phyloP scores from a whole-genome alignment of 2,888 invertebrate genomes.

The Torymus aiolomorphi region DNA sequence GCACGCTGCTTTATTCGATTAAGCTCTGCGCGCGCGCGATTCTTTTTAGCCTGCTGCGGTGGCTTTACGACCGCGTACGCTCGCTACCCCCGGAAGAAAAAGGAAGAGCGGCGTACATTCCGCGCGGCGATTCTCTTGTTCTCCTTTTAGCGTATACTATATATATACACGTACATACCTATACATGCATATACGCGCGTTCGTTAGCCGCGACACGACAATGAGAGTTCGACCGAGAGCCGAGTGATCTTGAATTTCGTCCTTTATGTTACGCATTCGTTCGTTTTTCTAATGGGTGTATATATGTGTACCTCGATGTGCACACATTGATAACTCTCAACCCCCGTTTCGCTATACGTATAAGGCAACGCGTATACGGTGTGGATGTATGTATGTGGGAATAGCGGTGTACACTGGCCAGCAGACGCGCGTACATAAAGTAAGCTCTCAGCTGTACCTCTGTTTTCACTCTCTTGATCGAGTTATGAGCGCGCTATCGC shows the following conservation, averaged over 20 bases:
- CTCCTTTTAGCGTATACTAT: neutral
- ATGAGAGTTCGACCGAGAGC: neutral
- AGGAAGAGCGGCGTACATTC: conserved; percentile 37
- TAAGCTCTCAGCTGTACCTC: conserved; percentile 30
- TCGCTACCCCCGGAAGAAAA: neutral
- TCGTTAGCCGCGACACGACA: neutral
- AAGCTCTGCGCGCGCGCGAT: conserved; percentile 15
- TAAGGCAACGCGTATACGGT: too few relatives aligned
- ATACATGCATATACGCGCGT: neutral
- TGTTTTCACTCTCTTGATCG: conserved; percentile 32
- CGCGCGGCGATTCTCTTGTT: conserved; percentile 4
- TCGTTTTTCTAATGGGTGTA: conserved; percentile 24
- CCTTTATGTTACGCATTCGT: conserved; percentile 15
- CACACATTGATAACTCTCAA: conserved; percentile 47
- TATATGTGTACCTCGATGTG: conserved; percentile 29
- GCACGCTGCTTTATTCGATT: conserved; percentile 31
- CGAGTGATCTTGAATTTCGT: conserved; percentile 52
- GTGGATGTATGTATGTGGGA: conserved; percentile 31
- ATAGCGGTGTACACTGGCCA: conserved; percentile 20
- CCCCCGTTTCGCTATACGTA: conserved; percentile 12
- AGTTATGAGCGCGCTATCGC: conserved; percentile 30
- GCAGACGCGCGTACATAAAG: neutral
- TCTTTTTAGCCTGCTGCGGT: conserved; percentile 16
- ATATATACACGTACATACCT: neutral
- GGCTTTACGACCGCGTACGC: conserved; percentile 25